Evolutionary conservation across 2,113 vertebrate genomes (phyloP), one percentile per base, ranked within the genome.

Genomic region (Pica pica): DNA sequence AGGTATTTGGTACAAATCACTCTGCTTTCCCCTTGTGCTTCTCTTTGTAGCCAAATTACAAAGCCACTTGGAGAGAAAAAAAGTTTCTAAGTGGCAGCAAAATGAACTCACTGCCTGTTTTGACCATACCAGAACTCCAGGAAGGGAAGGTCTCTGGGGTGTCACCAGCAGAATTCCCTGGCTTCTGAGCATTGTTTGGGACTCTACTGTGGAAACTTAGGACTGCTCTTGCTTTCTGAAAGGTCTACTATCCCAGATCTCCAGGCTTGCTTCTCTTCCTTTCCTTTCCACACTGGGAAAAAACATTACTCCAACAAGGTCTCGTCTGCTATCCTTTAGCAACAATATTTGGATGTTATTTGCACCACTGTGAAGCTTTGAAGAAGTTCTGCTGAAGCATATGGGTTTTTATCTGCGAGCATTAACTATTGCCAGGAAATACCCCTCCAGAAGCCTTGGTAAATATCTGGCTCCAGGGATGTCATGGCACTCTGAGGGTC

Each of bases 1-100:
- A 55, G 5, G 13, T 84, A 53, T 97, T 95, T 96, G 83, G 59
- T 93, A 89, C 52, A 97, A 97, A 97, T 96, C 69, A 81, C 41
- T 74, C 82, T 57, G 23, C 52, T 88, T 97, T 67, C 75, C 76
- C 75, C 71, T 96, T 93, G 28, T 70, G 16, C 90, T 70, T 93
- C 75, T 93, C 73, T 82, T 75, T 93, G 60, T 75, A 85, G 26
- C 64, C 84, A 90, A 83, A 63, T 56, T 94, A 68, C 42, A 55
- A 22, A 83, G 35, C 16, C 46, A 88, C 85, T 85, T 93, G 76
- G 88, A 92, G 84, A 80, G 83, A 95, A 96, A 94, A 94, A 80
- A 70, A 4, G 9, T 47, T 74, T 83, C 22, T 41, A 57, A 55
- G 9, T 55, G 52, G 5, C 26, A 84, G 35, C 5, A 81, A 89